Evolutionary conservation across 2,797 vertebrate genomes (phyloP).

Genomic region (Microctenopoma steveboyesi): DNA sequence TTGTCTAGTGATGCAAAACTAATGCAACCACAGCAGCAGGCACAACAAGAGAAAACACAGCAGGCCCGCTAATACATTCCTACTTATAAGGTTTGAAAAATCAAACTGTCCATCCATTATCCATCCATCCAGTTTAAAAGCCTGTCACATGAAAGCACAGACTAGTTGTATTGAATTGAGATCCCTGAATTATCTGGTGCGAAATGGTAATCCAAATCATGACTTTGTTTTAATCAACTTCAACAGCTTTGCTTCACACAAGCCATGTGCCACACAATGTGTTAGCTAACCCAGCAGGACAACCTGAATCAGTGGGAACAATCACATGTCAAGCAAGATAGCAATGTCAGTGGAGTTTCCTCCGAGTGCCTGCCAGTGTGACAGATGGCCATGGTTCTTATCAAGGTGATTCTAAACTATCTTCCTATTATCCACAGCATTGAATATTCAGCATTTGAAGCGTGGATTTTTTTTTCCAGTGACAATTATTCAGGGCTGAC

Average conservation of each 20-base stretch:
- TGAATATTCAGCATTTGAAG: slow-evolving; percentile 3
- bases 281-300: slow-evolving; percentile 48
- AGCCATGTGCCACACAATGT: slow-evolving; percentile 24
- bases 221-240: slow-evolving; percentile 49
- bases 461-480: not conserved
- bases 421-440: slow-evolving; percentile 1
- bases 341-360: slow-evolving; percentile 19
- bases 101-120: not conserved
- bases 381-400: slow-evolving; percentile 54
- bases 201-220: slow-evolving; percentile 6
- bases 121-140: slow-evolving; percentile 1
- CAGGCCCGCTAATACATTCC: no score
- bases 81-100: not conserved
- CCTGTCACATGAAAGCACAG: slow-evolving; percentile 14
- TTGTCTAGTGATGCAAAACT: no score
- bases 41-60: no score
- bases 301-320: slow-evolving; percentile 33
- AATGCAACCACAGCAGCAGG: no score
- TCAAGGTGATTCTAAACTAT: slow-evolving; percentile 57
- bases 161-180: not conserved
- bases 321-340: slow-evolving; percentile 14
- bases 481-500: slow-evolving; percentile 39
- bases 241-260: slow-evolving; percentile 34
- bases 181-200: not conserved
- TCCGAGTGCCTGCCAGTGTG: slow-evolving; percentile 51